Conservation (phyloP, 2,113 vertebrate species). For the Shinisaurus crocodilurus region DNA sequence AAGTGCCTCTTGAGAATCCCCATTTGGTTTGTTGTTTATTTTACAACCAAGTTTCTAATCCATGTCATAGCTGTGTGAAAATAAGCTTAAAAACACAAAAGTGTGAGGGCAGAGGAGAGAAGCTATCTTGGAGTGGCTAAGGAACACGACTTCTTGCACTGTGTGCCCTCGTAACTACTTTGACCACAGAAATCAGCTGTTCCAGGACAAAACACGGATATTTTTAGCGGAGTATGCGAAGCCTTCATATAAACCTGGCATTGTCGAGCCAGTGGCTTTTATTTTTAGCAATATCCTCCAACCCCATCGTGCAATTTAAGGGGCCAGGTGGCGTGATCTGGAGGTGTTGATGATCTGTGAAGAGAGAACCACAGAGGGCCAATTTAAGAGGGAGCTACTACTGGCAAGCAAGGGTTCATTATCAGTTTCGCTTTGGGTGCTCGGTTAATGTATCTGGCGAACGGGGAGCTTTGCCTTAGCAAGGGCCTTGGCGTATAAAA, state of each 20-base stretch:
- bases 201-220: neutral
- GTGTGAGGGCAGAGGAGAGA: neutral
- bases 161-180: neutral
- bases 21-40: neutral
- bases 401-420: neutral
- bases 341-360: neutral
- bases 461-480: accelerated
- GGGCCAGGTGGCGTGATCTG: neutral
- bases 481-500: accelerated
- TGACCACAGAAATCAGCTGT: too few species aligned
- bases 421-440: neutral
- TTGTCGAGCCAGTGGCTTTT: neutral
- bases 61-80: too few species aligned
- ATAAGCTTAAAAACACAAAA: too few species aligned
- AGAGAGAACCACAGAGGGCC: neutral
- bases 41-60: neutral
- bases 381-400: neutral
- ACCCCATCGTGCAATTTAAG: accelerated
- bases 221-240: neutral
- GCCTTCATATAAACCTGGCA: neutral
- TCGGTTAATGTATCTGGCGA: neutral
- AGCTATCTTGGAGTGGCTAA: too few species aligned
- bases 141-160: neutral
- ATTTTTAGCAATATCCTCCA: neutral
- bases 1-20: neutral